Evolutionary conservation across 2,113 vertebrate genomes (phyloP).

Genomic region (Vimba vimba): DNA sequence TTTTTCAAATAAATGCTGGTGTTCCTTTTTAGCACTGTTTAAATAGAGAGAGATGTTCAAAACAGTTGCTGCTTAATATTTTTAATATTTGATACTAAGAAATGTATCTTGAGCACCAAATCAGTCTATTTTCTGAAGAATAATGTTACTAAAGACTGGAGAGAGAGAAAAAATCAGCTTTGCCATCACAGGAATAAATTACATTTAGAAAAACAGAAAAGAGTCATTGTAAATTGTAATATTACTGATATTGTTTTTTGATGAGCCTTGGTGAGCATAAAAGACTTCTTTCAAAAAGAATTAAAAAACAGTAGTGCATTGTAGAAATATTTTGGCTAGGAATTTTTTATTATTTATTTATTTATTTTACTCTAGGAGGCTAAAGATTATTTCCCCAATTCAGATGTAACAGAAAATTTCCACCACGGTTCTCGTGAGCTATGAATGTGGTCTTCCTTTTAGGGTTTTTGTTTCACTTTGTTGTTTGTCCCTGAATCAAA

Average conservation of each 20-base stretch:
- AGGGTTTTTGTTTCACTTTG: neutral
- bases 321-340: neutral
- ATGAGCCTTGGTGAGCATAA: neutral
- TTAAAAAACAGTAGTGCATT: neutral
- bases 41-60: too few relatives aligned
- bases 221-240: too few relatives aligned
- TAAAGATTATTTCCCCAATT: conserved; percentile 59
- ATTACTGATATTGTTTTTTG: neutral
- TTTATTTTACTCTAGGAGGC: neutral
- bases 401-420: conserved; percentile 52
- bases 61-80: too few relatives aligned
- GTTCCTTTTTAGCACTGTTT: too few relatives aligned
- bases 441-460: neutral
- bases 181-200: too few relatives aligned
- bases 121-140: neutral
- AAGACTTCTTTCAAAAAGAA: neutral
- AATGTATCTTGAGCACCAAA: neutral
- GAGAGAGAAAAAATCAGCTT: neutral
- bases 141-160: neutral
- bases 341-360: neutral
- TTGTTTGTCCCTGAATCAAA: neutral
- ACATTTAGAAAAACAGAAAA: too few relatives aligned
- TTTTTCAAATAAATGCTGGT: too few relatives aligned
- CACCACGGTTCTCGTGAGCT: neutral
- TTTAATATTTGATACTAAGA: neutral